Conservation (phyloP, 2,113 vertebrate species). For the Caranx ignobilis region DNA sequence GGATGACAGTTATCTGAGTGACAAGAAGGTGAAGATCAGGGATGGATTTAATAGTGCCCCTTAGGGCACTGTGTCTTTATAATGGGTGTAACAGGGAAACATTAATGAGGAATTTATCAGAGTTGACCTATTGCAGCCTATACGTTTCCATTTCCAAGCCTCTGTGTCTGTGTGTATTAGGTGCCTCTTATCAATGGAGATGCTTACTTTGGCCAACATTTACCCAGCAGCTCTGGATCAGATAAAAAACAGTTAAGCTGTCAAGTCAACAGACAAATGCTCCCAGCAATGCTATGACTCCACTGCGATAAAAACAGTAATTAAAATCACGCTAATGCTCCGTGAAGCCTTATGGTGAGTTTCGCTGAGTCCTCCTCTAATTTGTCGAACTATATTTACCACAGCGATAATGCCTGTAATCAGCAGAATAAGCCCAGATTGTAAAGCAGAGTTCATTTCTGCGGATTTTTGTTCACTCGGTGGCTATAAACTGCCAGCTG, state of each 20-base stretch:
- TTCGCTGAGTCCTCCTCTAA: slow-evolving; percentile 18
- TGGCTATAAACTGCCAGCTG: slow-evolving; percentile 51
- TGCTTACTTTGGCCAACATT: slow-evolving; percentile 21
- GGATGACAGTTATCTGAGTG: not conserved
- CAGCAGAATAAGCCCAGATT: slow-evolving; percentile 49
- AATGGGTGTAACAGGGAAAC: not conserved
- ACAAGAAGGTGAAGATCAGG: slow-evolving; percentile 18
- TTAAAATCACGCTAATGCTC: slow-evolving; percentile 55
- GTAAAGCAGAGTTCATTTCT: slow-evolving; percentile 43
- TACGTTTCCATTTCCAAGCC: slow-evolving; percentile 2
- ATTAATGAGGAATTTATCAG: slow-evolving; percentile 25
- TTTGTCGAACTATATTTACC: slow-evolving; percentile 53
- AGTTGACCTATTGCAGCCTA: slow-evolving; percentile 11
- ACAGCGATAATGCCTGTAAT: slow-evolving; percentile 34
- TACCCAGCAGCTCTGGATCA: slow-evolving; percentile 18
- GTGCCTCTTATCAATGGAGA: slow-evolving; percentile 16
- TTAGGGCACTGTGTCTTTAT: not conserved
- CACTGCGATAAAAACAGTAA: slow-evolving; percentile 46
- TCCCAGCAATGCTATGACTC: slow-evolving; percentile 35
- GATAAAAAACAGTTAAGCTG: slow-evolving; percentile 55
- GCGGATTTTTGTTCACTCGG: slow-evolving; percentile 31
- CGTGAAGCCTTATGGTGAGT: slow-evolving; percentile 39
- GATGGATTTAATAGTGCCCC: slow-evolving; percentile 6
- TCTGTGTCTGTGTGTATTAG: not conserved
- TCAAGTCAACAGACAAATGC: slow-evolving; percentile 52